Conservation (phyloP, 1,140 invertebrate genomes). For the Neodiprion fabricii region DNA sequence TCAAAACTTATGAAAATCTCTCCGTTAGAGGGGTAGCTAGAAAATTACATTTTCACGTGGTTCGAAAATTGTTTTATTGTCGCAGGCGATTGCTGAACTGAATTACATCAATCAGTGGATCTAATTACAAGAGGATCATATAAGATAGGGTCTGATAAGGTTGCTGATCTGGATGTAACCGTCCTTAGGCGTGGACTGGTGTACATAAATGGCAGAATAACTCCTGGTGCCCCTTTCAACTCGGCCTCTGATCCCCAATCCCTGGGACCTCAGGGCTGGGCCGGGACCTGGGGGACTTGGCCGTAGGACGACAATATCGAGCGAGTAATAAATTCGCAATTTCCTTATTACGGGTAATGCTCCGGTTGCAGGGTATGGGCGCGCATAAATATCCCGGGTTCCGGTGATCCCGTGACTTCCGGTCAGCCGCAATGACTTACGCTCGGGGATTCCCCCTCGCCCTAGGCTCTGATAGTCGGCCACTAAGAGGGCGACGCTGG, state of each 20-base stretch:
- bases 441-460: slow-evolving; percentile 23
- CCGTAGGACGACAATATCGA: slow-evolving; percentile 45
- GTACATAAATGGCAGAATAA: not conserved
- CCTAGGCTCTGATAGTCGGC: not conserved
- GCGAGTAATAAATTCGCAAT: slow-evolving; percentile 63
- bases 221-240: not conserved
- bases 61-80: no score
- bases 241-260: not conserved
- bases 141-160: no score
- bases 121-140: no score
- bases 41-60: no score
- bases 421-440: slow-evolving; percentile 57
- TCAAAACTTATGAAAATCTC: no score
- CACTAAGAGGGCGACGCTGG: slow-evolving; percentile 44
- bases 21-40: no score
- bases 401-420: slow-evolving; percentile 59
- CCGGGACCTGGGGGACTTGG: slow-evolving; percentile 17
- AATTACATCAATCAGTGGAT: no score
- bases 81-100: no score
- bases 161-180: no score
- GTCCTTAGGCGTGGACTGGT: no score
- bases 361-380: slow-evolving; percentile 43
- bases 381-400: slow-evolving; percentile 60
- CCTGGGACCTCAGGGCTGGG: not conserved
- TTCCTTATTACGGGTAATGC: slow-evolving; percentile 64